Evolutionary conservation across 2,888 invertebrate species (phyloP).

Genomic region (Oxyteleia sp.): DNA sequence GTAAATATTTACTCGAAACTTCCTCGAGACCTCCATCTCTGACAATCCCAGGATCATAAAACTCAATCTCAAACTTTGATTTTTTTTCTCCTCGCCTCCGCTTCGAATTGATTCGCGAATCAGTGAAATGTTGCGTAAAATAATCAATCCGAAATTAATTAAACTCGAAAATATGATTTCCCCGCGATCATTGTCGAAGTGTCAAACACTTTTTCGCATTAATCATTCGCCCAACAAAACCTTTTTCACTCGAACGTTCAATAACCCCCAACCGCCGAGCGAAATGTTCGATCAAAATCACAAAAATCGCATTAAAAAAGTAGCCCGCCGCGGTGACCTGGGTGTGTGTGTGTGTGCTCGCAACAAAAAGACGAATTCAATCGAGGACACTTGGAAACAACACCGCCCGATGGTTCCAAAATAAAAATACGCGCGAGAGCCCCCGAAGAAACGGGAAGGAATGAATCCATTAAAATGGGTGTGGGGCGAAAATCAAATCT

Average conservation of each 20-base stretch:
- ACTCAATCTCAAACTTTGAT: too few species aligned
- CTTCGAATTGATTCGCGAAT: too few species aligned
- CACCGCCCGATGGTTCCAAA: neutral
- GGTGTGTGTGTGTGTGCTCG: neutral
- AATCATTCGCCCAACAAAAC: neutral
- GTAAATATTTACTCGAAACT: too few species aligned
- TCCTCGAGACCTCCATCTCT: too few species aligned
- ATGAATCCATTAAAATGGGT: constrained; percentile 14
- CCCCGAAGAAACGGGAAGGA: neutral
- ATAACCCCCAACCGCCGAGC: neutral
- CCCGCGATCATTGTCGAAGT: too few species aligned
- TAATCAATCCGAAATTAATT: too few species aligned
- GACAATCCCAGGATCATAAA: too few species aligned
- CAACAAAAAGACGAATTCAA: neutral
- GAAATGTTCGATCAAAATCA: neutral
- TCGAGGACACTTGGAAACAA: neutral
- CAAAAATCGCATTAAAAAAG: neutral
- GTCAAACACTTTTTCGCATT: neutral
- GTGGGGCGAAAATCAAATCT: constrained; percentile 1
- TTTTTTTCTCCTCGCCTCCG: too few species aligned
- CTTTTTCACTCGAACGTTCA: neutral
- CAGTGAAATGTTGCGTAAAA: too few species aligned
- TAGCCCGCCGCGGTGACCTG: neutral
- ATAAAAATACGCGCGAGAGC: neutral
- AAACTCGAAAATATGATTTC: too few species aligned